A percentile compares a stretch with the other conserved stretches of the same genome.
phyloP scores from a whole-genome alignment of 2,797 vertebrate genomes.

The Malacoraja senta region DNA sequence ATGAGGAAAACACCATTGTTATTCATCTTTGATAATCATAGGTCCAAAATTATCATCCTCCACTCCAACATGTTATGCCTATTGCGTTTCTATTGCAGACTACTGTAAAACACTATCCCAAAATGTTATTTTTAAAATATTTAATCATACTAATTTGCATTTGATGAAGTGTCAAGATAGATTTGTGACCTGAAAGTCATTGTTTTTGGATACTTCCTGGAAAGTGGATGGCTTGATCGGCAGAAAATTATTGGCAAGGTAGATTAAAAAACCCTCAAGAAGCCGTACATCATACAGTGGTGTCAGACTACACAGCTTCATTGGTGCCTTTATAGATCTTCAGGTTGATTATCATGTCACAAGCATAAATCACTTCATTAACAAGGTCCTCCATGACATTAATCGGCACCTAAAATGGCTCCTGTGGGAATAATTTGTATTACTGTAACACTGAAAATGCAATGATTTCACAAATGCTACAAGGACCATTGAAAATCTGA shows the following conservation, averaged over 20 bases:
- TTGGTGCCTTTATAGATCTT: background rate
- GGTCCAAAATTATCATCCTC: background rate
- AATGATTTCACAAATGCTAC: background rate
- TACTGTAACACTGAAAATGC: background rate
- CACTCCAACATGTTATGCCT: background rate
- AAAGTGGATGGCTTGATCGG: background rate
- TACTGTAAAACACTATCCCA: background rate
- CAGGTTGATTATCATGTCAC: background rate
- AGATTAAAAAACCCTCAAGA: background rate
- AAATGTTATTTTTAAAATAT: background rate
- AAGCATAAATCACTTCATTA: background rate
- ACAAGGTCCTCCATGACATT: background rate
- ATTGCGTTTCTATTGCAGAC: background rate
- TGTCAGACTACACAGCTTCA: background rate
- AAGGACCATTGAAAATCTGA: background rate
- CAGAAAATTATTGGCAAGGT: background rate
- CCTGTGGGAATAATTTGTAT: background rate
- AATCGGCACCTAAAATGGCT: background rate
- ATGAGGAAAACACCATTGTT: background rate
- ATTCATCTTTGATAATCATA: background rate
- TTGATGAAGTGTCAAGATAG: background rate
- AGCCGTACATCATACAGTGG: background rate
- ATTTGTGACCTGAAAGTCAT: background rate
- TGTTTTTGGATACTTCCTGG: background rate
- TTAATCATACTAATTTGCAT: background rate